Conservation (phyloP, 2,113 vertebrate species). For the Chunga burmeisteri region DNA sequence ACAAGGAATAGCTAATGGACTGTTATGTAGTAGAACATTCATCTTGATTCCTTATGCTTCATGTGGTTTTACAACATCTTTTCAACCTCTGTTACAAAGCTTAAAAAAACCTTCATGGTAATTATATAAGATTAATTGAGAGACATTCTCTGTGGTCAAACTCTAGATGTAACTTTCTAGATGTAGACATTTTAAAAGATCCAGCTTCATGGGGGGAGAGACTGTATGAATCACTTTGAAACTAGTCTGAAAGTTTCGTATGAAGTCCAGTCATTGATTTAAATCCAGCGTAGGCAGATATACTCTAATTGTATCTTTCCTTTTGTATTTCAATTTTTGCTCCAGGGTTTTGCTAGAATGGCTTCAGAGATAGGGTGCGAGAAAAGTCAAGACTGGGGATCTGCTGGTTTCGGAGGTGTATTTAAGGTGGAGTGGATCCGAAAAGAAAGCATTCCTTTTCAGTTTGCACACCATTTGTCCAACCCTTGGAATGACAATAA, state of each 20-base stretch:
- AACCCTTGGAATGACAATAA: constrained; percentile 95
- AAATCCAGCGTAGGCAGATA: background rate
- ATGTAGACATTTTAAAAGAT: background rate
- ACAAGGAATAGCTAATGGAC: background rate
- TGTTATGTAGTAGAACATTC: background rate
- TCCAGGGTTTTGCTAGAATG: constrained; percentile 92
- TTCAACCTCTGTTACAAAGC: background rate
- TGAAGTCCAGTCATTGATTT: background rate
- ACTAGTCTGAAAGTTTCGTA: background rate
- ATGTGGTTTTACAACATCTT: background rate
- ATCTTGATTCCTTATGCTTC: background rate
- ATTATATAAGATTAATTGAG: background rate
- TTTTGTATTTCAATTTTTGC: background rate
- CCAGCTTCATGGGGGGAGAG: background rate
- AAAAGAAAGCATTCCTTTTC: constrained; percentile 87
- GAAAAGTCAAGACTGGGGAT: constrained; percentile 88
- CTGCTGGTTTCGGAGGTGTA: constrained; percentile 83
- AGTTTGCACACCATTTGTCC: constrained; percentile 82
- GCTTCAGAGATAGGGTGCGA: constrained; percentile 81
- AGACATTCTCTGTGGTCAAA: background rate
- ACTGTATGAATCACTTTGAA: background rate
- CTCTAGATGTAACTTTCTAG: background rate
- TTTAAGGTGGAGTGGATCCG: constrained; percentile 92
- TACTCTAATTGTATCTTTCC: background rate
- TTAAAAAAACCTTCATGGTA: background rate